Percentiles rank a stretch among this genome's conserved stretches.
Conservation (phyloP, 2,113 vertebrate species). For the Tautogolabrus adspersus region DNA sequence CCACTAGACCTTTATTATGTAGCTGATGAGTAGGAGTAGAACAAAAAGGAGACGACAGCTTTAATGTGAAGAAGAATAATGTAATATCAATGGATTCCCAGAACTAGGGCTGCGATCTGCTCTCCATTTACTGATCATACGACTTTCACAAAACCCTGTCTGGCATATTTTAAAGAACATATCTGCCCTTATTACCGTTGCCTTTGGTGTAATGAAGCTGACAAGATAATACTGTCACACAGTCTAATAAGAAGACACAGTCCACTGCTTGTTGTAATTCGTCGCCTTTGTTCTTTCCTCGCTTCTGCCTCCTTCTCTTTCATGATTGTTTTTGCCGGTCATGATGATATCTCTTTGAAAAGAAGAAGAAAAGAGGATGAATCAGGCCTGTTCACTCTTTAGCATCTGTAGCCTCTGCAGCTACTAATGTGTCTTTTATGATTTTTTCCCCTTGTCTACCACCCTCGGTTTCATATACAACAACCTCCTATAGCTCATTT, state of each 20-base stretch:
- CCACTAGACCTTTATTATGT: conserved; percentile 54
- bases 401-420: conserved; percentile 72
- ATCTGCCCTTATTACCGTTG: conserved; percentile 63
- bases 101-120: conserved; percentile 10
- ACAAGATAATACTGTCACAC: conserved; percentile 74
- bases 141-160: conserved; percentile 50
- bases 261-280: conserved; percentile 68
- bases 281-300: conserved; percentile 59
- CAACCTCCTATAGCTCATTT: conserved; percentile 48
- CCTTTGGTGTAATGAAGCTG: conserved; percentile 71
- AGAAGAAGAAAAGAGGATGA: conserved; percentile 61
- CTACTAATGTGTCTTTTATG: conserved; percentile 76
- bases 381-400: conserved; percentile 73
- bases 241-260: conserved; percentile 74
- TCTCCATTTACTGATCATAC: conserved; percentile 62
- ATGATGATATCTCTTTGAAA: conserved; percentile 81
- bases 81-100: conserved; percentile 35
- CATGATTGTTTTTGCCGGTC: conserved; percentile 72
- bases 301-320: conserved; percentile 57
- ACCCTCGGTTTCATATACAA: conserved; percentile 46
- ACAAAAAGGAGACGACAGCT: conserved; percentile 68
- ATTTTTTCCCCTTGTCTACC: conserved; percentile 37
- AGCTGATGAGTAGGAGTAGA: conserved; percentile 24
- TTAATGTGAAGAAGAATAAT: conserved; percentile 63
- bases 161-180: conserved; percentile 65